Conservation (phyloP, 2,797 vertebrate species). For the Bovichtus variegatus region DNA sequence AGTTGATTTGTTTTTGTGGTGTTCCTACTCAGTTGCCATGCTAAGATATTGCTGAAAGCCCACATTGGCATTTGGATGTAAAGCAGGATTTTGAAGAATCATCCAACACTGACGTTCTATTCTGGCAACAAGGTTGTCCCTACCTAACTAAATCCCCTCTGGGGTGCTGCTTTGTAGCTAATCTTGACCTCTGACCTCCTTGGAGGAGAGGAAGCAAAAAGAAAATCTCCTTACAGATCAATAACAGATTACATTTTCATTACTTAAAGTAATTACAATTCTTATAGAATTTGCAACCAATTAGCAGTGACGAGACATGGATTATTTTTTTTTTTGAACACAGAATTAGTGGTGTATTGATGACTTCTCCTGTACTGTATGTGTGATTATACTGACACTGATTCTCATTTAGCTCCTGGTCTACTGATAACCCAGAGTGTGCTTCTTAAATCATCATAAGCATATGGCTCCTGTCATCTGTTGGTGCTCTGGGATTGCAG, state of each 20-base stretch:
- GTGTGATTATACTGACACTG: constrained; percentile 1
- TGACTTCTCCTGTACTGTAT: constrained; percentile 4
- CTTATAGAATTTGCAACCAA: constrained; percentile 15
- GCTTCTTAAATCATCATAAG: constrained; percentile 55
- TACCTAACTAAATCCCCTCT: background rate
- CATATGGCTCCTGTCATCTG: constrained; percentile 73
- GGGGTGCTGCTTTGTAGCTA: constrained; percentile 3
- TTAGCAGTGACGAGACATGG: background rate
- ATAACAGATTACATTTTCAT: constrained; percentile 23
- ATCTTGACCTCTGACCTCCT: constrained; percentile 24
- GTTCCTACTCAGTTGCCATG: background rate
- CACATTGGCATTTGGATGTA: background rate
- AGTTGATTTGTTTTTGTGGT: too few relatives aligned
- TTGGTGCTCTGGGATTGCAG: constrained; percentile 42
- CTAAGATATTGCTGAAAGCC: background rate
- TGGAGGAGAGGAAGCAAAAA: constrained; percentile 2
- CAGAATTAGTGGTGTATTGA: background rate
- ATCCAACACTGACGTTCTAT: background rate
- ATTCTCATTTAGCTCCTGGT: constrained; percentile 16
- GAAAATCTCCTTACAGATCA: constrained; percentile 27
- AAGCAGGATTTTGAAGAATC: background rate
- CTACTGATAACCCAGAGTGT: constrained; percentile 39
- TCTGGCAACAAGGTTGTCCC: background rate
- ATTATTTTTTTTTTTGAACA: background rate
- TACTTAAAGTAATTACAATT: constrained; percentile 15